Evolutionary conservation across 2,888 invertebrate genomes (phyloP).

Genomic region (Aricia artaxerxes): DNA sequence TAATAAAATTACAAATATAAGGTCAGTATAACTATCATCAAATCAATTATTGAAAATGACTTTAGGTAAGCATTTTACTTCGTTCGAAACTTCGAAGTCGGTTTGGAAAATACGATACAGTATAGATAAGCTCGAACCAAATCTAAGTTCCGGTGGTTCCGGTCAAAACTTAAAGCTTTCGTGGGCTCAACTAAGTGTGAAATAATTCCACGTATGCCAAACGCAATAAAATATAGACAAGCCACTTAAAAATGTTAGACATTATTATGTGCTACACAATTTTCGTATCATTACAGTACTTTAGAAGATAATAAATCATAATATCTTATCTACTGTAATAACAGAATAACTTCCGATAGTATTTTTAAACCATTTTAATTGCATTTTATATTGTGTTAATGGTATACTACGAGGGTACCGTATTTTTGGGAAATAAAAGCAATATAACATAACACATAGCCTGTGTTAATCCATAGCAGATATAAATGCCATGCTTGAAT

Average conservation of each 20-base stretch:
- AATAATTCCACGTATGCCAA: conserved; percentile 16
- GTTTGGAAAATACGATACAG: neutral
- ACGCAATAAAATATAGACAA: neutral
- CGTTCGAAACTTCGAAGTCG: neutral
- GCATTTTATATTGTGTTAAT: too few relatives aligned
- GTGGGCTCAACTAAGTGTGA: neutral
- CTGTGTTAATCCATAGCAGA: too few relatives aligned
- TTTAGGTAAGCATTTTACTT: neutral
- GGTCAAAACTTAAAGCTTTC: conserved; percentile 17
- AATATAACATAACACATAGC: too few relatives aligned
- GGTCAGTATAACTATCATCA: neutral
- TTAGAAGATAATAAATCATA: too few relatives aligned
- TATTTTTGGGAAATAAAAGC: too few relatives aligned
- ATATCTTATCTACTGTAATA: too few relatives aligned
- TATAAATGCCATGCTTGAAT: too few relatives aligned
- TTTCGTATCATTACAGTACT: too few relatives aligned
- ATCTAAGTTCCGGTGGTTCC: conserved; percentile 23
- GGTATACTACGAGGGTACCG: too few relatives aligned
- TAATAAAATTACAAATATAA: neutral
- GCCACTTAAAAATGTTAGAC: neutral
- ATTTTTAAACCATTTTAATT: too few relatives aligned
- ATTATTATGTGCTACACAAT: too few relatives aligned
- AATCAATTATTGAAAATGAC: neutral
- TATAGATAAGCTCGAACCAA: conserved; percentile 1
- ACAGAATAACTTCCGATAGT: too few relatives aligned